Conservation (phyloP, 2,113 vertebrate genomes). For the Cyanoderma ruficeps region DNA sequence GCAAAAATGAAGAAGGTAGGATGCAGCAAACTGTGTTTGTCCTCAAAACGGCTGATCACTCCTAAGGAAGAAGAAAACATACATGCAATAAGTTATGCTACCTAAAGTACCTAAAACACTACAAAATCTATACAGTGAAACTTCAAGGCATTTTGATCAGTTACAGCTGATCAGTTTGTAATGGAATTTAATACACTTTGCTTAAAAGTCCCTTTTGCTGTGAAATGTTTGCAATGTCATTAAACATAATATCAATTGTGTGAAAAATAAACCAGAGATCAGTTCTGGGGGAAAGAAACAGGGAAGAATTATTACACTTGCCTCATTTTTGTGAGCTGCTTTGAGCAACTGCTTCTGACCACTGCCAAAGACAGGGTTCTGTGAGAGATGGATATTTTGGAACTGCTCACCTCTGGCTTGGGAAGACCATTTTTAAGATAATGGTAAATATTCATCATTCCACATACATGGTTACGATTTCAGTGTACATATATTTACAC, state of each 20-base stretch:
- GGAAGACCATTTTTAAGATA: not conserved
- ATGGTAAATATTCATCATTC: not conserved
- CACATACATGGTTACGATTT: not conserved
- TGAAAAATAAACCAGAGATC: not conserved
- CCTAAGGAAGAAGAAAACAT: constrained; percentile 70
- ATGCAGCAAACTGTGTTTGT: constrained; percentile 76
- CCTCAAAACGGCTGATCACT: constrained; percentile 76
- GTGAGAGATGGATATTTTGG: not conserved
- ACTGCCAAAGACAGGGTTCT: not conserved
- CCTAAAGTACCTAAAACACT: not conserved
- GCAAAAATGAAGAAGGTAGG: constrained; percentile 92
- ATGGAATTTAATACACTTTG: not conserved
- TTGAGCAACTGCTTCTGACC: not conserved
- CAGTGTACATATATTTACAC: not conserved
- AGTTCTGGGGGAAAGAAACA: not conserved
- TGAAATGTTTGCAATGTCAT: not conserved
- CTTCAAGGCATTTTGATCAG: not conserved
- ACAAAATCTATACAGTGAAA: not conserved
- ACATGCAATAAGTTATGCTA: not conserved
- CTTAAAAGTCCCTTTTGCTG: not conserved
- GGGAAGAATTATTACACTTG: not conserved
- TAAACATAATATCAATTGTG: not conserved
- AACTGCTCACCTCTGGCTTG: not conserved
- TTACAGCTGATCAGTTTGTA: not conserved
- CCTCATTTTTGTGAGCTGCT: not conserved